Base-by-base conservation (phyloP, 2,113 vertebrate species). In the Nesoenas mayeri region DNA sequence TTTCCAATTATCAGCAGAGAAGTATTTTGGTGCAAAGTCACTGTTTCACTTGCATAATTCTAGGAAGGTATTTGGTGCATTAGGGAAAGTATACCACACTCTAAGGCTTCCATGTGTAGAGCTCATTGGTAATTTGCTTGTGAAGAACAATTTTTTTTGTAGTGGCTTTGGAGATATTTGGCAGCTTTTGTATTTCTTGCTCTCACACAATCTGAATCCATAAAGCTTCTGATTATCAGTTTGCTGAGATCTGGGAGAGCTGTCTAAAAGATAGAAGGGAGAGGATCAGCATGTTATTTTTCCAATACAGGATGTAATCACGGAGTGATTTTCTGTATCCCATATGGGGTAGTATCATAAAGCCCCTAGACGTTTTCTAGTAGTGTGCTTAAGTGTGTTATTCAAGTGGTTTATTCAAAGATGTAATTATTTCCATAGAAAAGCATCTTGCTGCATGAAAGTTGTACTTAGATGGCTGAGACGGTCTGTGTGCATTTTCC, bases 21-120 rank as follows among this genome's bases (percentile, higher is more conserved):
- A 73, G 8, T 51, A 78, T 80, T 91, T 74, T 70, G 51, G 67
- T 94, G 75, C 69, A 92, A 90, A 93, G 31, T 74, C 85, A 80
- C 64, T 21, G 64, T 70, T 94, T 92, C 71, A 51, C 36, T 77
- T 79, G 28, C 42, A 5, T 72, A 92, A 66, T 28, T 92, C 75
- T 67, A 88, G 36, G 14, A 77, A 13, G 11, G 20, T 80, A 38
- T 74, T 66, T 54, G 56, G 22, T 62, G 32, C 7, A 7, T 24
- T 32, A 61, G 8, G 64, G 32, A 75, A 83, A 58, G 36, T 16
- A 13, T 21, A 77, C 54, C 22, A 29, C 17, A 19, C 44, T 72
- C 32, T 25, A 32, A 85, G 15, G 20, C n/a, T 85, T 60, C 64
- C n/a, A 10, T 3, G 2, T 44, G 10, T 31, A 50, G 29, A 75